Evolutionary conservation across 2,888 invertebrate genomes (phyloP).

Genomic region (Drosophila picticornis): DNA sequence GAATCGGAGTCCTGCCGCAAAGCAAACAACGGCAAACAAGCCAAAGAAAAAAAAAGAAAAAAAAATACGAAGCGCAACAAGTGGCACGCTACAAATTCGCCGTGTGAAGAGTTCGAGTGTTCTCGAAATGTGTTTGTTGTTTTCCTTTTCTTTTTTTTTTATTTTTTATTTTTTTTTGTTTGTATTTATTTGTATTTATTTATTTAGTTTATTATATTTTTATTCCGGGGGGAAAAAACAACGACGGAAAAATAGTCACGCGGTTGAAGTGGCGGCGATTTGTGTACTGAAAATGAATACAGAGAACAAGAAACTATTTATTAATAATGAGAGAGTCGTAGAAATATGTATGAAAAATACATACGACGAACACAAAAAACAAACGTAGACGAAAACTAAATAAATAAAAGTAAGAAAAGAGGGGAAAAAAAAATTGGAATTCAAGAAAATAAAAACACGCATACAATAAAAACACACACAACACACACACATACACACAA

Average conservation of each 20-base stretch:
- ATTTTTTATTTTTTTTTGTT: neutral
- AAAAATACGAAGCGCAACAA: conserved; percentile 52
- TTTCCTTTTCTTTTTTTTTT: neutral
- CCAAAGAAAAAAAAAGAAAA: neutral
- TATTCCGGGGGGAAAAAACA: neutral
- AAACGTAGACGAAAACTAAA: conserved; percentile 74
- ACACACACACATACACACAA: conserved; percentile 33
- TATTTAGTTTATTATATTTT: neutral
- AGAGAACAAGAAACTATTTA: conserved; percentile 80
- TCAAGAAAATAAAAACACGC: conserved; percentile 66
- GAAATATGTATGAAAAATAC: conserved; percentile 51
- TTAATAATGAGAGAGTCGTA: conserved; percentile 73
- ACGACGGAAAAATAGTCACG: conserved; percentile 56
- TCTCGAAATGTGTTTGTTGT: conserved; percentile 11
- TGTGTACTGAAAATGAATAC: conserved; percentile 75
- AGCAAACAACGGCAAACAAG: neutral
- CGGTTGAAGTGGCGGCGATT: conserved; percentile 67
- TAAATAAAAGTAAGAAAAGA: conserved; percentile 66
- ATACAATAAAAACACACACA: conserved; percentile 37
- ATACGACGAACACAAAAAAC: conserved; percentile 38
- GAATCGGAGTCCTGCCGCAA: neutral
- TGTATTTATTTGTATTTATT: neutral
- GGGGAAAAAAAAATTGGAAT: conserved; percentile 52
- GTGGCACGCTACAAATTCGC: conserved; percentile 47
- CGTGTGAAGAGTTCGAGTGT: neutral